These are phyloP conservation scores for Heliconius hewitsoni DNA, from an alignment of 1,140 invertebrate species.

Conservation along the genomic window DNA sequence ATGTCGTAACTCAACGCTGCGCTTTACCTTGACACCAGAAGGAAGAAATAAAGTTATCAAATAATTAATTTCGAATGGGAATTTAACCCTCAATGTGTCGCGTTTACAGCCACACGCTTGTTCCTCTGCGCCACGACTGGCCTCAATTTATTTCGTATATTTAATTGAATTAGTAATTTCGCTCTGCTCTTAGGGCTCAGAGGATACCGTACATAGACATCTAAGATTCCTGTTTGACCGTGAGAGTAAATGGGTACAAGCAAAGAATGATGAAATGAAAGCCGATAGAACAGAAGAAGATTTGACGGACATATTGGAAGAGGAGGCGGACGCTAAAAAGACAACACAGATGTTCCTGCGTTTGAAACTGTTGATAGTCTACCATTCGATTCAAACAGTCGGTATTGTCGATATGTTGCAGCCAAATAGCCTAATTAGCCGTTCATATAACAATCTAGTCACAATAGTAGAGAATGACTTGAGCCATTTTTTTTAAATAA, in stretches of 20 bases:
- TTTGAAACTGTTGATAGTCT: conserved; percentile 62
- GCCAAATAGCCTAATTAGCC: no score
- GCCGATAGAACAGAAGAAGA: conserved; percentile 37
- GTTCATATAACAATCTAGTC: no score
- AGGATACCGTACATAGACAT: conserved; percentile 73
- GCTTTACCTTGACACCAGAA: no score
- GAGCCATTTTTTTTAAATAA: no score
- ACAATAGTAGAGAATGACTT: no score
- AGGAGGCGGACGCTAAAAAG: conserved; percentile 40
- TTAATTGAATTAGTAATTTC: no score
- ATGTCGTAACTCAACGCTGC: no score
- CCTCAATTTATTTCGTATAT: background rate
- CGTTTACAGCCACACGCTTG: no score
- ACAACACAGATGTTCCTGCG: conserved; percentile 54
- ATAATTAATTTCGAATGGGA: no score
- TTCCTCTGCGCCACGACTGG: no score
- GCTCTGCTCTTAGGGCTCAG: conserved; percentile 62
- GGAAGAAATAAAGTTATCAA: no score
- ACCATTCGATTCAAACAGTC: conserved; percentile 69
- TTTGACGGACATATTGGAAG: conserved; percentile 19
- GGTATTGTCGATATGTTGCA: conserved; percentile 21
- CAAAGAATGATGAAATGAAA: conserved; percentile 47
- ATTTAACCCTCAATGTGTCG: no score
- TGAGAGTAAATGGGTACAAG: conserved; percentile 55
- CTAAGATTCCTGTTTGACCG: conserved; percentile 67